Evolutionary conservation across 2,113 vertebrate genomes (phyloP).

Genomic region (Hepsetus odoe): DNA sequence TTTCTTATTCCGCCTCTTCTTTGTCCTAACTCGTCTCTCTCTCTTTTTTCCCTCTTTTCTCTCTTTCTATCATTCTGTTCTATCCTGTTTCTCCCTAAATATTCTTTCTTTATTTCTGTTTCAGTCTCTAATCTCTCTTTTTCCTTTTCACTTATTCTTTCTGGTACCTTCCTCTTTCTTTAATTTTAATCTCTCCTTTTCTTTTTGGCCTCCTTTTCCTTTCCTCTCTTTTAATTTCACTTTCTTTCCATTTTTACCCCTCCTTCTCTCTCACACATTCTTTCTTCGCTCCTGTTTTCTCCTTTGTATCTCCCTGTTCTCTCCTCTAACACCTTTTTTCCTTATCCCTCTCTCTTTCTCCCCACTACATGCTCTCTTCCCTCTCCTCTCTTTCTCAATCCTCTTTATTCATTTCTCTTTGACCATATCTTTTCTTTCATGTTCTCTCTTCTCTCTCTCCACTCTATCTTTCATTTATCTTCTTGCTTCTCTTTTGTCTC

Average conservation of each 20-base stretch:
- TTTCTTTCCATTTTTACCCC: neutral
- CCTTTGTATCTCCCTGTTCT: neutral
- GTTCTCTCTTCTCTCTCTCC: constrained; percentile 26
- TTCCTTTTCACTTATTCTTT: too few species aligned
- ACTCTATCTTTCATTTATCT: neutral
- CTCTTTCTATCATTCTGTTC: too few species aligned
- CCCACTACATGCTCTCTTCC: too few species aligned
- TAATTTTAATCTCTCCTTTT: constrained; percentile 59
- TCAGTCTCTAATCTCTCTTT: too few species aligned
- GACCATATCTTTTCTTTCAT: neutral
- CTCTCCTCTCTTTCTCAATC: neutral
- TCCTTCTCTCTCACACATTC: neutral
- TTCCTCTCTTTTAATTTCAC: neutral
- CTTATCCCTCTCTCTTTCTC: neutral
- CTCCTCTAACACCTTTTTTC: neutral
- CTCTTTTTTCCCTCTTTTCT: too few species aligned
- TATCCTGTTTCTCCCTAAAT: too few species aligned
- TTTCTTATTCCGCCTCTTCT: neutral
- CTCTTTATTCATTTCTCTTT: constrained; percentile 24
- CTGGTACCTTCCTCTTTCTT: constrained; percentile 27
- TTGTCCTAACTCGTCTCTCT: too few species aligned
- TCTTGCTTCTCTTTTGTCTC: neutral
- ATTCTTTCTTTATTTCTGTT: too few species aligned
- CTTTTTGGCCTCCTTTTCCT: constrained; percentile 23
- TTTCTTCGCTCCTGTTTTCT: constrained; percentile 20